These are phyloP conservation scores for Subacronicta megacephala DNA, from an alignment of 2,888 invertebrate genomes.

Conservation along the genomic window DNA sequence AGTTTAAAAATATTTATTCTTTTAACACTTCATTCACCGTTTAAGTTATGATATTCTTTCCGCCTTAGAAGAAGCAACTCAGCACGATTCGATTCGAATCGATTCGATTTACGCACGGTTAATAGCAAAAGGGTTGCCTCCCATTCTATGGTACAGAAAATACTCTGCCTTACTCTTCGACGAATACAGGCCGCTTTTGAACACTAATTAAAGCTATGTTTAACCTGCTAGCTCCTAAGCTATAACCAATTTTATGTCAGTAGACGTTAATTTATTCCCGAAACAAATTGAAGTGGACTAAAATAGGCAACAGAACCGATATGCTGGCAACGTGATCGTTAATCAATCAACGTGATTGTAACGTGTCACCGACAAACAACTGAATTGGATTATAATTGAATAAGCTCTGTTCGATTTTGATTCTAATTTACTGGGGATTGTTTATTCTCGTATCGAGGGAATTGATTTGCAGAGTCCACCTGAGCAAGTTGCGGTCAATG, in stretches of 20 bases:
- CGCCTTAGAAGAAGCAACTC: too few species aligned
- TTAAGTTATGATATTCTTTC: too few species aligned
- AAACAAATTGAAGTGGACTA: constrained; percentile 13
- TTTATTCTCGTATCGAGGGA: neutral
- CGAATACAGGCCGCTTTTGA: neutral
- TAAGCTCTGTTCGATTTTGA: constrained; percentile 13
- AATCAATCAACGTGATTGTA: constrained; percentile 63
- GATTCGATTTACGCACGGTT: too few species aligned
- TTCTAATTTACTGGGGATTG: neutral
- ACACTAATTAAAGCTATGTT: constrained; percentile 3
- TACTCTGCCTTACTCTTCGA: too few species aligned
- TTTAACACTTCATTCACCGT: too few species aligned
- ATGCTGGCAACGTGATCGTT: constrained; percentile 20
- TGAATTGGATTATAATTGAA: constrained; percentile 45
- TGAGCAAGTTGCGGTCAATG: too few species aligned
- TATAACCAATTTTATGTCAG: neutral
- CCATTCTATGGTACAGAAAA: too few species aligned
- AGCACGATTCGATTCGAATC: too few species aligned
- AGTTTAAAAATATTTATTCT: too few species aligned
- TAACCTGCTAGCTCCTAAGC: neutral
- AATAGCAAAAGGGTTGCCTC: too few species aligned
- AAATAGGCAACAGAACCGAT: constrained; percentile 13
- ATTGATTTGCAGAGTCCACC: too few species aligned
- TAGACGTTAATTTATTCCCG: constrained; percentile 29
- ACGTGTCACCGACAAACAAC: constrained; percentile 53